These are phyloP conservation scores for Tragelaphus imberbis DNA, from an alignment of 2,113 vertebrate species.

Conservation along the genomic window DNA sequence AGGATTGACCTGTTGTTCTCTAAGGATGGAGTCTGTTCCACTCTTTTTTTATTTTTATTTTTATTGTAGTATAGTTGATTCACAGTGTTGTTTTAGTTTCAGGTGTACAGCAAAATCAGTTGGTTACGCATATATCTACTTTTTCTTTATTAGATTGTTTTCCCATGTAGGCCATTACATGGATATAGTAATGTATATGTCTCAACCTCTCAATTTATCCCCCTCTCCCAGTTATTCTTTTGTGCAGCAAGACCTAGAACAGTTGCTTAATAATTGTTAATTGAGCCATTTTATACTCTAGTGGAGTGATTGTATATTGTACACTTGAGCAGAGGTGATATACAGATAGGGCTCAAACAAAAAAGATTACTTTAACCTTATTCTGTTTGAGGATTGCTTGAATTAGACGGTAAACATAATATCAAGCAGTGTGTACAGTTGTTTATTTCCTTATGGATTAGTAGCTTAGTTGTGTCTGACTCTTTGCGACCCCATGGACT, in stretches of 20 bases:
- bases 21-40: not conserved
- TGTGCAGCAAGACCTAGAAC: not conserved
- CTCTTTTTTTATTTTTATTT: not conserved
- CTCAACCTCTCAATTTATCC: not conserved
- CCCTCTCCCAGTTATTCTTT: not conserved
- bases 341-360: not conserved
- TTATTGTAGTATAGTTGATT: not conserved
- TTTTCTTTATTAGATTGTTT: not conserved
- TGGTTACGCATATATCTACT: not conserved
- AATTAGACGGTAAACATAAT: not conserved
- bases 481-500: not conserved
- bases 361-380: not conserved
- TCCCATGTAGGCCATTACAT: not conserved
- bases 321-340: not conserved
- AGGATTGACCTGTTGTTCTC: not conserved
- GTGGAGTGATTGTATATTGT: not conserved
- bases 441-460: not conserved
- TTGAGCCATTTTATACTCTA: not conserved
- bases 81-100: not conserved
- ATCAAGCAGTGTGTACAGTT: not conserved
- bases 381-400: not conserved
- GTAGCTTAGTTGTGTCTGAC: not conserved
- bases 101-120: not conserved
- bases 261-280: not conserved
- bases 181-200: not conserved